Conservation (phyloP, 2,888 invertebrate genomes). For the Coleophora deauratella region DNA sequence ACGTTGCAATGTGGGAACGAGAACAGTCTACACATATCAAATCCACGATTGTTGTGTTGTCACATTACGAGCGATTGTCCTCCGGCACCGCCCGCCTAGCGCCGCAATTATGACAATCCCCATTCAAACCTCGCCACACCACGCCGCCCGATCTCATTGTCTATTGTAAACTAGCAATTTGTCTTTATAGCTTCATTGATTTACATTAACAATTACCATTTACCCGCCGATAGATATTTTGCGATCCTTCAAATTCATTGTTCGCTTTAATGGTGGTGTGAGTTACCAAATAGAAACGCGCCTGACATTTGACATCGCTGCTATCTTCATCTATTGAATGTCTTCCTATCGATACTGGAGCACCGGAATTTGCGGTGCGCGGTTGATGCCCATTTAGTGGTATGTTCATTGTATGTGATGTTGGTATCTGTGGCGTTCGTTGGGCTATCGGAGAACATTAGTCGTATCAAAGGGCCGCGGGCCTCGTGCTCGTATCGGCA, state of each 20-base stretch:
- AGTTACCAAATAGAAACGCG: slow-evolving; percentile 4
- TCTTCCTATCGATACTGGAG: slow-evolving; percentile 35
- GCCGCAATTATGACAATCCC: slow-evolving; percentile 32
- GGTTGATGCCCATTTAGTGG: slow-evolving; percentile 54
- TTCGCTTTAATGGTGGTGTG: slow-evolving; percentile 4
- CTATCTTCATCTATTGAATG: slow-evolving; percentile 35
- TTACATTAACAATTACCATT: slow-evolving; percentile 13
- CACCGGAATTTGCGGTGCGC: slow-evolving; percentile 40
- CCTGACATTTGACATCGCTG: slow-evolving; percentile 34
- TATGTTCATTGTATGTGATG: slow-evolving; percentile 57
- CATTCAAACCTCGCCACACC: slow-evolving; percentile 22
- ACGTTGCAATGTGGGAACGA: slow-evolving; percentile 15
- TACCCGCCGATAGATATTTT: slow-evolving; percentile 6
- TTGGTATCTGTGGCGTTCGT: slow-evolving; percentile 45
- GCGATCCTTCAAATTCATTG: slow-evolving; percentile 9
- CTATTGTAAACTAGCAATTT: slow-evolving; percentile 21
- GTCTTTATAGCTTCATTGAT: slow-evolving; percentile 25
- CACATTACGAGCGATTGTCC: slow-evolving; percentile 48
- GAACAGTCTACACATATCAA: slow-evolving; percentile 12
- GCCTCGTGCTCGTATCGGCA: slow-evolving; percentile 58
- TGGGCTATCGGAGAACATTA: slow-evolving; percentile 59
- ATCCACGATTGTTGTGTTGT: slow-evolving; percentile 30
- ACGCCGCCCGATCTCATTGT: slow-evolving; percentile 22
- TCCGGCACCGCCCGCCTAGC: slow-evolving; percentile 20
- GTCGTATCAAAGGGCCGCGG: slow-evolving; percentile 69